Evolutionary conservation across 2,113 vertebrate species (phyloP).

Genomic region (Pomatorhinus ruficollis): DNA sequence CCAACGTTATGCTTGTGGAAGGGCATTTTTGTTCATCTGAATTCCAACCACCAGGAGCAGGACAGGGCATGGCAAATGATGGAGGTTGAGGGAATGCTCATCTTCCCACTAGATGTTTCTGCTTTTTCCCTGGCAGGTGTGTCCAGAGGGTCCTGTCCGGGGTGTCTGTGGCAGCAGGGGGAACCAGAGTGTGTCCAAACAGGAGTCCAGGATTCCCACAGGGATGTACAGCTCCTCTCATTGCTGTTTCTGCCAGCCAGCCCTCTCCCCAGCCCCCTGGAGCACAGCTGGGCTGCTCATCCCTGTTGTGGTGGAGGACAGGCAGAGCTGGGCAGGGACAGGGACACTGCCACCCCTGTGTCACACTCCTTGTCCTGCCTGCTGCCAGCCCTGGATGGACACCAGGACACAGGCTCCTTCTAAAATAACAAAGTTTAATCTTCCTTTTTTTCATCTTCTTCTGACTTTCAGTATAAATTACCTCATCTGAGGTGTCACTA

Average conservation of each 20-base stretch:
- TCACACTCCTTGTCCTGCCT: neutral
- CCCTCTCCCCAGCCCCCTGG: neutral
- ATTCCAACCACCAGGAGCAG: neutral
- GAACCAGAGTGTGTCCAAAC: neutral
- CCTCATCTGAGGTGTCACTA: slow-evolving; percentile 64
- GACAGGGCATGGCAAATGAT: too few relatives aligned
- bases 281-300: neutral
- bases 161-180: neutral
- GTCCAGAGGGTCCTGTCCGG: neutral
- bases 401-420: neutral
- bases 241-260: neutral
- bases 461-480: slow-evolving; percentile 71
- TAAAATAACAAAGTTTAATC: slow-evolving; percentile 51
- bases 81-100: neutral
- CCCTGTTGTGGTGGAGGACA: neutral
- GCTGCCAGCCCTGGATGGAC: neutral
- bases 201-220: neutral
- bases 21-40: neutral
- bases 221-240: neutral
- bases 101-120: neutral
- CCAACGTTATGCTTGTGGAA: rapidly evolving
- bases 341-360: neutral
- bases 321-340: neutral
- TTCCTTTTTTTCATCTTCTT: slow-evolving; percentile 60
- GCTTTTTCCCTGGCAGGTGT: neutral